Evolutionary conservation across 2,888 invertebrate genomes (phyloP), one percentile per base, ranked within the genome.

Genomic region (Serrognathus titanus): DNA sequence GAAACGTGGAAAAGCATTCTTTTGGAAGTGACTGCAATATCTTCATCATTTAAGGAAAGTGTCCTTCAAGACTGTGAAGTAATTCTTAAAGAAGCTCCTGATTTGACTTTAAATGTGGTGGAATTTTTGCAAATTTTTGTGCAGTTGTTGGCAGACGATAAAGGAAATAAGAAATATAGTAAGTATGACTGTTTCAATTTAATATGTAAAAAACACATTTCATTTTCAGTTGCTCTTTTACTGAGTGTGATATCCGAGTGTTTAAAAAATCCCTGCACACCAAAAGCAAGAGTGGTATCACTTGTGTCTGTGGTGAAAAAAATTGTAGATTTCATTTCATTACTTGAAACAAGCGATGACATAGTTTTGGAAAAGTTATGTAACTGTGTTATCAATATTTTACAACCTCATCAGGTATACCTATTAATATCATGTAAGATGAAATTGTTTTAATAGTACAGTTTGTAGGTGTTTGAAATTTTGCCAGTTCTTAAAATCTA

Each of bases 401-500:
- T 59, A 40, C 43, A 56, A 40, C 55, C 53, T 10, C 55, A 59
- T 20, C 46, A 53, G 48, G 58, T 58, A 54, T n/a, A 38, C 48
- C 35, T 38, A 39, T 13, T 12, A 31, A 31, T 6, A 3, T 31
- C 24, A 48, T 20, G 35, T 37, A 36, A 20, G 10, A 40, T 13
- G 43, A 8, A 20, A 39, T 12, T 12, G 24, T 36, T 20, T 10
- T 16, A 16, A 16, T 16, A 16, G 3, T 16, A 16, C 3, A 16
- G 16, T 16, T 58, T 58, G 7, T 36, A 58, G 55, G 43, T 49
- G 20, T 59, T 49, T 12, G 55, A 56, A 46, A 41, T 55, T 24
- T 41, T 59, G 24, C 50, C 46, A 13, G 13, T 47, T 10, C 48
- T 59, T 9, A 56, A 59, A 31, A 36, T 41, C 13, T 39, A 55